These are phyloP conservation scores for Tringa solitaria DNA, from an alignment of 2,113 vertebrate genomes.

Conservation along the genomic window DNA sequence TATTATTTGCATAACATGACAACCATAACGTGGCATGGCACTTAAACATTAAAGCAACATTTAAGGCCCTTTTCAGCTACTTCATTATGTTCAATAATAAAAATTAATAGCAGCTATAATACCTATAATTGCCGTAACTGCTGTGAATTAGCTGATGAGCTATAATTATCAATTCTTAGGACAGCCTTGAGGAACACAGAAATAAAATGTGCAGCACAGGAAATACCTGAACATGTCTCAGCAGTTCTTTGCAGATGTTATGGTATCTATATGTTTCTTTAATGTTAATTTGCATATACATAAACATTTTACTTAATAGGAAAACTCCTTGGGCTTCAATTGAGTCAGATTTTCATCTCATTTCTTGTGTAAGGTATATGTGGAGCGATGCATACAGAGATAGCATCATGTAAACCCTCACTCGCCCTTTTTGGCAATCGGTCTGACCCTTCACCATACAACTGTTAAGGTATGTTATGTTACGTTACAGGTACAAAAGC, in stretches of 20 bases:
- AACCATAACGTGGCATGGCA: background rate
- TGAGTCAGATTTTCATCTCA: background rate
- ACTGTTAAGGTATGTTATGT: no score
- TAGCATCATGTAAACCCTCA: background rate
- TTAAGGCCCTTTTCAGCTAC: conserved; percentile 24
- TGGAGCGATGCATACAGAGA: background rate
- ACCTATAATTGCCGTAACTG: conserved; percentile 33
- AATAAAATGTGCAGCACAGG: conserved; percentile 1
- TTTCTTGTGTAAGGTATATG: background rate
- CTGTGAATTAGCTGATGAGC: background rate
- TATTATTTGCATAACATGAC: background rate
- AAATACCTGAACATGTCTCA: background rate
- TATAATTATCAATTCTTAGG: conserved; percentile 30
- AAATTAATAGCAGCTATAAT: conserved; percentile 25
- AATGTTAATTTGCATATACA: background rate
- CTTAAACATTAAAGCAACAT: background rate
- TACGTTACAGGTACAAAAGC: background rate
- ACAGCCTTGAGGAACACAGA: conserved; percentile 1
- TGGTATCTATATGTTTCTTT: background rate
- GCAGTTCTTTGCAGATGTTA: background rate
- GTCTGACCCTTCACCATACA: background rate
- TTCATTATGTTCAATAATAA: conserved; percentile 16
- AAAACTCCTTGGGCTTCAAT: background rate
- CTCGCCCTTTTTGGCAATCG: background rate
- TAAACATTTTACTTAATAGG: background rate